Evolutionary conservation across 2,797 vertebrate genomes (phyloP).

Genomic region (Danio aesculapii): DNA sequence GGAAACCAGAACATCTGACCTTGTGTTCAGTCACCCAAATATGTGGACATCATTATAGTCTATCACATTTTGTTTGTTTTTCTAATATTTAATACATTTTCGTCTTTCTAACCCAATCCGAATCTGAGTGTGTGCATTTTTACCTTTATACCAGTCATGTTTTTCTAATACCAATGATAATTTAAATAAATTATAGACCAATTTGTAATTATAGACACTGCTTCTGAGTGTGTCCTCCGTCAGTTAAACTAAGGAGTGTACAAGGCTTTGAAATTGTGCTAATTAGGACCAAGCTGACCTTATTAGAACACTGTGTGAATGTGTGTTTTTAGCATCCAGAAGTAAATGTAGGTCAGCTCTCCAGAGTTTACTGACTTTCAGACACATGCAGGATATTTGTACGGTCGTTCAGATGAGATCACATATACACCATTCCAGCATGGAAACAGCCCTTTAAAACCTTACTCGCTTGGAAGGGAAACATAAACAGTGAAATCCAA

Average conservation of each 20-base stretch:
- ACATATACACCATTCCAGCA: constrained; percentile 14
- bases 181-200: neutral
- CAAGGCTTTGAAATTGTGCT: neutral
- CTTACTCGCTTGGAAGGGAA: constrained; percentile 9
- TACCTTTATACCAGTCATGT: neutral
- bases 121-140: constrained; percentile 2
- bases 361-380: constrained; percentile 29
- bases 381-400: constrained; percentile 30
- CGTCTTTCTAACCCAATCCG: neutral
- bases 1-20: neutral
- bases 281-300: constrained; percentile 38
- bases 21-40: constrained; percentile 12
- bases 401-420: constrained; percentile 31
- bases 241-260: neutral
- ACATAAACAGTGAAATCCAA: constrained; percentile 9
- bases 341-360: constrained; percentile 39
- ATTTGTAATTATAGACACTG: neutral
- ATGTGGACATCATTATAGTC: neutral
- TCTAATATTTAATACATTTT: constrained; percentile 9
- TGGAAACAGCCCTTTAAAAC: constrained; percentile 15
- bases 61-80: too few species aligned
- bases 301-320: constrained; percentile 14
- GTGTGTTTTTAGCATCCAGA: constrained; percentile 4
- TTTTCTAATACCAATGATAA: neutral
- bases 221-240: neutral